phyloP scores from a whole-genome alignment of 2,888 invertebrate genomes.

The Epirrita christyi region DNA sequence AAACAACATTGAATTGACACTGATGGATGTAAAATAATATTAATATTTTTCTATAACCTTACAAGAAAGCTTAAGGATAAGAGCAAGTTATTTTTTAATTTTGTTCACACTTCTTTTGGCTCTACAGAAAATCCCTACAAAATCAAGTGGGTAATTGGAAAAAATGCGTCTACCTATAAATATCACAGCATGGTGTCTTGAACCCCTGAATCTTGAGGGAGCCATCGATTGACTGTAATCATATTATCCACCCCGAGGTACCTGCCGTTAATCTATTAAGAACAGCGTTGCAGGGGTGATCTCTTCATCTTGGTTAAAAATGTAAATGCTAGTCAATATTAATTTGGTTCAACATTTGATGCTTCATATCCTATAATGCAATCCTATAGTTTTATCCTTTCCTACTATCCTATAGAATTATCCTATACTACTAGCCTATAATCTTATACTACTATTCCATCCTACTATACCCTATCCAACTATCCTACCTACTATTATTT shows the following conservation, averaged over 20 bases:
- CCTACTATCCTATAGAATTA: too few species aligned
- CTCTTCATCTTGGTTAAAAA: conserved; percentile 50
- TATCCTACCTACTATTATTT: too few species aligned
- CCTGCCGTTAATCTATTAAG: conserved; percentile 67
- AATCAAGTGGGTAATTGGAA: conserved; percentile 35
- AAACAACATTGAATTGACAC: too few species aligned
- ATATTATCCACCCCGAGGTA: conserved; percentile 70
- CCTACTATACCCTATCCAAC: too few species aligned
- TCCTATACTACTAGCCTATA: too few species aligned
- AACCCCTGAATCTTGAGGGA: conserved; percentile 58
- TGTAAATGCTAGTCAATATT: conserved; percentile 31
- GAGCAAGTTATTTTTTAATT: background rate
- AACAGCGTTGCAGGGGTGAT: conserved; percentile 53
- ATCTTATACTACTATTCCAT: too few species aligned
- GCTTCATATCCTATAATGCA: too few species aligned
- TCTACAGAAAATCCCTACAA: conserved; percentile 18
- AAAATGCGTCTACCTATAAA: conserved; percentile 55
- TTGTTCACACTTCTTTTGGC: conserved; percentile 1
- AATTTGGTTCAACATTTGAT: background rate
- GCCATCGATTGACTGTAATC: conserved; percentile 77
- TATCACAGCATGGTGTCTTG: conserved; percentile 64
- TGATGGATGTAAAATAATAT: too few species aligned
- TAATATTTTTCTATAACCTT: too few species aligned
- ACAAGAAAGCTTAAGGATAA: too few species aligned
- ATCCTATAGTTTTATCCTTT: too few species aligned